phyloP scores from a whole-genome alignment of 2,888 invertebrate species.

The Eupithecia exiguata region DNA sequence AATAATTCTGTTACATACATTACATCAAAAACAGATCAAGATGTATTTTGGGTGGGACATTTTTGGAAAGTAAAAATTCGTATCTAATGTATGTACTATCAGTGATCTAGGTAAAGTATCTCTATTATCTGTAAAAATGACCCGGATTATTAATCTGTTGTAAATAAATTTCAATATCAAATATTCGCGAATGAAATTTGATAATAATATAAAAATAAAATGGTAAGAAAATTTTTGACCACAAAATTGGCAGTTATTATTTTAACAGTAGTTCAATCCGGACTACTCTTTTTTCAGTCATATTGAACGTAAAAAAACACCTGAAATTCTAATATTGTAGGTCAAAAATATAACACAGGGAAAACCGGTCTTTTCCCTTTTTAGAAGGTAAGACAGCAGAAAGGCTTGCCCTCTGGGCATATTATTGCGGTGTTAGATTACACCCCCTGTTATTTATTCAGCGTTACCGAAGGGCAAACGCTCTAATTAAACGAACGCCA shows the following conservation, averaged over 20 bases:
- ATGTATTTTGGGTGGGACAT: neutral
- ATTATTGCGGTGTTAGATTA: conserved; percentile 8
- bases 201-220: too few relatives aligned
- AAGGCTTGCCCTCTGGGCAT: neutral
- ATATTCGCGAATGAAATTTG: too few relatives aligned
- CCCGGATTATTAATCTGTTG: too few relatives aligned
- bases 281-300: neutral
- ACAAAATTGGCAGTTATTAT: too few relatives aligned
- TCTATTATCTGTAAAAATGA: too few relatives aligned
- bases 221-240: too few relatives aligned
- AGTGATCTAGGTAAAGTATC: too few relatives aligned
- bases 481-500: conserved; percentile 40
- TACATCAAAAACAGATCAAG: neutral
- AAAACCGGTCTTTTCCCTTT: neutral
- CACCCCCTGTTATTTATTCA: conserved; percentile 13
- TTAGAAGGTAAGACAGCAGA: neutral
- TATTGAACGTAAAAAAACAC: neutral
- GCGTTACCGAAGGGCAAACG: conserved; percentile 13
- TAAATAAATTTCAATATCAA: too few relatives aligned
- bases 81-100: too few relatives aligned
- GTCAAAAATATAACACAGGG: neutral
- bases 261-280: neutral
- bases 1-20: neutral
- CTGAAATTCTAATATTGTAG: neutral
- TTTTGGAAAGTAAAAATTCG: neutral